Base-by-base conservation (phyloP, 92 coral and sea anemone genomes). In the Metridium senile region DNA sequence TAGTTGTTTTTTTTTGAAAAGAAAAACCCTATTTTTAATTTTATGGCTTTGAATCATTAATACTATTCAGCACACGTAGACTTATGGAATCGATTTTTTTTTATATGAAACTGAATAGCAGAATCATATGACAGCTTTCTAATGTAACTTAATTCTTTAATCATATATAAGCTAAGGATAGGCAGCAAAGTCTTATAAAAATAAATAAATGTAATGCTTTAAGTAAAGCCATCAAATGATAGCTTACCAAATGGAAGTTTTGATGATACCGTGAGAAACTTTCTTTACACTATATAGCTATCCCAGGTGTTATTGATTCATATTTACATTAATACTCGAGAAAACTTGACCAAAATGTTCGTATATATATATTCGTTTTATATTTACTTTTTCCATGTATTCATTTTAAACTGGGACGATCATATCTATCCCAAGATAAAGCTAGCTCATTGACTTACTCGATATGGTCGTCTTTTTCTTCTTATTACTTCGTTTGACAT, bases 381-480 rank as follows among this genome's bases (percentile, higher is more conserved):
- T 7, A 45, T 7, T 7, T 7, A 45, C 7, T 7, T 45, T 45
- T 45, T 45, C 9, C 7, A 45, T 16, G 16, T 45, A 7, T 16
- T 45, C 51, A 45, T 45, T 7, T 22, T 10, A 22, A 59, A 59
- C 66, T 59, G 29, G n/a, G n/a, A n/a, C 32, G 66, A 22, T 59
- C 32, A 26, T 59, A 59, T 59, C 29, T 28, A 63, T 2, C 43
- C 10, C 0, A 2, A 16, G 45, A 29, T 63, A 63, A 28, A 29
- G 6, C 21, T 22, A 26, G 7, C 65, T 63, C 26, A 63, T 13
- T 63, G 69, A 63, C 69, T 63, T 63, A 63, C 69, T 1, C 39
- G 69, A 63, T 63, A 63, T 9, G 28, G 2, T 63, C 69, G 10
- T 63, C 69, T 29, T 31, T 63, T 63, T 11, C 69, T 31, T 28